phyloP scores from a whole-genome alignment of 2,888 invertebrate species.

The Stegana nigrithorax region DNA sequence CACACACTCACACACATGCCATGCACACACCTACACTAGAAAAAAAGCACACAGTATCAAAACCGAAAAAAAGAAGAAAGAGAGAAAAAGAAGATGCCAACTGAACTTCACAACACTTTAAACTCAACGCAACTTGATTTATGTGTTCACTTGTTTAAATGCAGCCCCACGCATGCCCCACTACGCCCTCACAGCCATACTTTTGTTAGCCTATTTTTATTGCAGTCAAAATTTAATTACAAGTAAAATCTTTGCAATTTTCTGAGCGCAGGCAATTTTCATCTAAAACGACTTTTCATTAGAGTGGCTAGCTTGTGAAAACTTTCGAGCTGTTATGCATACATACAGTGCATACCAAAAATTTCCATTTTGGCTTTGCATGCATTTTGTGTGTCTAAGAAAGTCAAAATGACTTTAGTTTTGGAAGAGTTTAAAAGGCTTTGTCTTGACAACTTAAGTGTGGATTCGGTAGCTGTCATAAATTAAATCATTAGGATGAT shows the following conservation, averaged over 20 bases:
- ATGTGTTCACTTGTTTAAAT: background rate
- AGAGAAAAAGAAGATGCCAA: too few relatives aligned
- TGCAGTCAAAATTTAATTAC: conserved; percentile 52
- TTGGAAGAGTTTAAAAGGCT: too few relatives aligned
- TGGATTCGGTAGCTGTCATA: background rate
- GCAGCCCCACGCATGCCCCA: background rate
- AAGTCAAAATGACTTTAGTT: too few relatives aligned
- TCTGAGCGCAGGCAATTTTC: conserved; percentile 42
- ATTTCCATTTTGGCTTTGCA: too few relatives aligned
- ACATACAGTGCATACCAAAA: too few relatives aligned
- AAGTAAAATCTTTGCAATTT: conserved; percentile 45
- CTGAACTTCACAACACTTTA: background rate
- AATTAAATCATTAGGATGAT: too few relatives aligned
- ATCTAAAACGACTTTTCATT: conserved; percentile 3
- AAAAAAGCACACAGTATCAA: too few relatives aligned
- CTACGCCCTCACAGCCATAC: background rate
- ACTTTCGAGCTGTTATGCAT: too few relatives aligned
- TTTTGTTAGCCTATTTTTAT: conserved; percentile 4
- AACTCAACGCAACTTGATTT: conserved; percentile 7
- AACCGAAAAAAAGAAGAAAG: too few relatives aligned
- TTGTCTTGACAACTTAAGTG: background rate
- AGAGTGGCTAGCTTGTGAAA: conserved; percentile 3
- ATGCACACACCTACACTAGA: background rate
- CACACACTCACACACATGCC: background rate
- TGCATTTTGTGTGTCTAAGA: too few relatives aligned